Evolutionary conservation across 2,113 vertebrate genomes (phyloP).

Genomic region (Macroglossus sobrinus): DNA sequence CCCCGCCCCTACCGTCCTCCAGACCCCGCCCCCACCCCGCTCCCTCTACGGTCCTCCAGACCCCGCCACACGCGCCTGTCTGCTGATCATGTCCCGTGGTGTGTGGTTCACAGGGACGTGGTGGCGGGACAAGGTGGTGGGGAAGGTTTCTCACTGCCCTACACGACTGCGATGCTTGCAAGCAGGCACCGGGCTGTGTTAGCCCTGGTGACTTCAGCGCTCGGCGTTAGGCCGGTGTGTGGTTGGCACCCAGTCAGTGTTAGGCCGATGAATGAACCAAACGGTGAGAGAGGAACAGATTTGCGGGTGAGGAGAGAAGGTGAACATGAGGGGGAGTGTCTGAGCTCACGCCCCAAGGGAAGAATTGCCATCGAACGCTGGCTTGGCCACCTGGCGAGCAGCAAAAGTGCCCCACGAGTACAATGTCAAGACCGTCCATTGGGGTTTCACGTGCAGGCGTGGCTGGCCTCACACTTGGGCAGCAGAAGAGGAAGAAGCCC

Average conservation of each 20-base stretch:
- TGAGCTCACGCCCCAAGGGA: not conserved
- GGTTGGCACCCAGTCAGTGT: not conserved
- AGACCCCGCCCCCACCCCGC: too few species aligned
- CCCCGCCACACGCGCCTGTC: not conserved
- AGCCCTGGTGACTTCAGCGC: not conserved
- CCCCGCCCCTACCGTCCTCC: too few species aligned
- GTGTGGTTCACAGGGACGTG: not conserved
- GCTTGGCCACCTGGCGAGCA: not conserved
- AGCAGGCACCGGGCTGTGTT: not conserved
- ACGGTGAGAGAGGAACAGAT: not conserved
- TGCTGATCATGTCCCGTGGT: too few species aligned
- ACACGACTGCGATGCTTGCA: fast-evolving
- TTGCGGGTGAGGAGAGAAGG: not conserved
- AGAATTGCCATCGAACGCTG: fast-evolving
- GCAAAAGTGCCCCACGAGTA: too few species aligned
- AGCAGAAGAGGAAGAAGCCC: not conserved
- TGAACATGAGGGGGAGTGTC: not conserved
- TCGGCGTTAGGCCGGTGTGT: not conserved
- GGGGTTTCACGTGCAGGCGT: not conserved
- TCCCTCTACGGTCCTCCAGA: too few species aligned
- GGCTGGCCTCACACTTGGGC: not conserved
- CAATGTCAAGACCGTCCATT: fast-evolving
- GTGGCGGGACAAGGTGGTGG: fast-evolving
- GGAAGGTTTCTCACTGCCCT: too few species aligned
- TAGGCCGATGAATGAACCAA: not conserved